Evolutionary conservation across 2,797 vertebrate species (phyloP).

Genomic region (Holocentrus rufus): DNA sequence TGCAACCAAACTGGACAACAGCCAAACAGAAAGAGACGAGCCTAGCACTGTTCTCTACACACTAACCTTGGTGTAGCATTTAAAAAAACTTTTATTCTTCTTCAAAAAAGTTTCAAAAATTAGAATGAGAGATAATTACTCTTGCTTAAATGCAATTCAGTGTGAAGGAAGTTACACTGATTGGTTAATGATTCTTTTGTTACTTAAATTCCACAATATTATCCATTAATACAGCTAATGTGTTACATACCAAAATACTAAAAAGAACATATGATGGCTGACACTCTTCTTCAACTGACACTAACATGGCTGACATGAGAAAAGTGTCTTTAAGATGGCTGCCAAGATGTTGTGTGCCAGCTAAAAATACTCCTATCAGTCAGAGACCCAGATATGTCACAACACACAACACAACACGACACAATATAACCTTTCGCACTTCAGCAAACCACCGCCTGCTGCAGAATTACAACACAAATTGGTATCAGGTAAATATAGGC

Average conservation of each 20-base stretch:
- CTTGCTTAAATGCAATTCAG: too few species aligned
- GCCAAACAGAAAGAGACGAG: constrained; percentile 33
- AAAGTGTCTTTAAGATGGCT: constrained; percentile 69
- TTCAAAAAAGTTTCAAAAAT: too few species aligned
- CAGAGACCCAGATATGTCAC: constrained; percentile 74
- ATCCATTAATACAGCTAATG: too few species aligned
- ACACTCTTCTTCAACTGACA: constrained; percentile 27
- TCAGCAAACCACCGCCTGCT: constrained; percentile 32
- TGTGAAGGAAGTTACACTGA: too few species aligned
- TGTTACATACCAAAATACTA: constrained; percentile 17
- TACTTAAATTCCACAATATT: too few species aligned
- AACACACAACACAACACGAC: constrained; percentile 41
- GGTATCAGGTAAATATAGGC: constrained; percentile 15
- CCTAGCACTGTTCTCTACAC: neutral
- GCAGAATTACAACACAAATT: constrained; percentile 26
- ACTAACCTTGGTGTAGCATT: neutral
- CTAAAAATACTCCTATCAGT: constrained; percentile 73
- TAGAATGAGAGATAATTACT: too few species aligned
- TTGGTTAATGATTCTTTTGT: too few species aligned
- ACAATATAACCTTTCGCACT: constrained; percentile 58
- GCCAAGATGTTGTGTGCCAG: constrained; percentile 61
- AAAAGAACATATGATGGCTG: constrained; percentile 29
- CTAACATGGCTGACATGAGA: constrained; percentile 61
- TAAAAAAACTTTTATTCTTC: too few species aligned
- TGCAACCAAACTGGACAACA: constrained; percentile 23